Conservation (phyloP, 2,888 invertebrate genomes). For the Polydrusus pterygomalis region DNA sequence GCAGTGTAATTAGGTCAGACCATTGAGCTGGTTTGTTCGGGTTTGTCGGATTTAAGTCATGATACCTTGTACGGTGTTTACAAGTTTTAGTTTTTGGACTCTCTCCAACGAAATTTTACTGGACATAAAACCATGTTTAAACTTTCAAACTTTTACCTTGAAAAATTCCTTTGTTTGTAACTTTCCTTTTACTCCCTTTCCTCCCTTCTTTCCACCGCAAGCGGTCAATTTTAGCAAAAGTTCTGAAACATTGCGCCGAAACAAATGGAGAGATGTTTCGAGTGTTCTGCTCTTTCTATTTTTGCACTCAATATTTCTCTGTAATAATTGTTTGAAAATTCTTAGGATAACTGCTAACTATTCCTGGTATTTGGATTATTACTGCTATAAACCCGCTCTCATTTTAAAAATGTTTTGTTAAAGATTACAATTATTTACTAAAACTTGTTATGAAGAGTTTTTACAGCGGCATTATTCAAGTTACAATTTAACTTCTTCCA, state of each 20-base stretch:
- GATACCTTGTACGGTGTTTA: not conserved
- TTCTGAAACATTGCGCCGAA: slow-evolving; percentile 66
- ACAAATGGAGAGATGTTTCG: slow-evolving; percentile 59
- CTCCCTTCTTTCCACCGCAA: slow-evolving; percentile 64
- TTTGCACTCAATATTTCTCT: slow-evolving; percentile 57
- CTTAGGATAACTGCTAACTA: slow-evolving; percentile 36
- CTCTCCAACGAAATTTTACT: slow-evolving; percentile 33
- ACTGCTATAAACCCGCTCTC: not conserved
- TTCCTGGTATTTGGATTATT: slow-evolving; percentile 15
- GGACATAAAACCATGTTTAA: slow-evolving; percentile 47
- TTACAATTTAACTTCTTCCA: too few species aligned
- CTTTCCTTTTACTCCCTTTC: slow-evolving; percentile 48
- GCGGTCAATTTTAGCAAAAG: slow-evolving; percentile 68
- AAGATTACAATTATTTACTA: too few species aligned
- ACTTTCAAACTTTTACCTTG: slow-evolving; percentile 48
- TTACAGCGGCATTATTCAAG: too few species aligned
- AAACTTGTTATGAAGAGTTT: too few species aligned
- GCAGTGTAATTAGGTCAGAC: too few species aligned
- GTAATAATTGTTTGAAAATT: slow-evolving; percentile 57
- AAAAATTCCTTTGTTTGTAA: slow-evolving; percentile 55
- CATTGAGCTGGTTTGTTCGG: too few species aligned
- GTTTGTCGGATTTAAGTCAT: too few species aligned
- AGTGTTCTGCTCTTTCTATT: slow-evolving; percentile 59
- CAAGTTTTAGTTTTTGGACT: slow-evolving; percentile 21
- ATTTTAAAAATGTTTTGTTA: not conserved